Evolutionary conservation across 2,113 vertebrate genomes (phyloP), one percentile per base, ranked within the genome.

Genomic region (Petrocephalus zakoni): DNA sequence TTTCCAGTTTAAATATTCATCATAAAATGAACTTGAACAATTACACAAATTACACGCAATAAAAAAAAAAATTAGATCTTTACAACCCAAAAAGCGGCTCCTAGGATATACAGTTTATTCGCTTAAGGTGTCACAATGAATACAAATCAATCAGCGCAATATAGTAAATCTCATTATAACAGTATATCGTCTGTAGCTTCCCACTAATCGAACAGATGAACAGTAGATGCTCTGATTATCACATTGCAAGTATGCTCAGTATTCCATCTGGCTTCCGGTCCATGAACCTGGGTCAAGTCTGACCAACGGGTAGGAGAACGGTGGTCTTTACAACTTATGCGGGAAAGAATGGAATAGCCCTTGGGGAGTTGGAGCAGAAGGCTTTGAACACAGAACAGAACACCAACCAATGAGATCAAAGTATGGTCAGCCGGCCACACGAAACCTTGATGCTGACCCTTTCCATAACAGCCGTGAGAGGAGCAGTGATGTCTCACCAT

Each of bases 1-100:
- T 34, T 88, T 61, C 93, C 93, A 94, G 94, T 94, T 94, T 91
- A 89, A 88, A 89, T 89, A 91, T 91, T 89, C 58, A 75, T 72
- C 56, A 58, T 90, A 92, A 90, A 87, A 91, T 90, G 85, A 89
- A 88, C 90, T 92, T 91, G 49, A 93, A 88, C 88, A 92, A 90
- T 88, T 88, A 86, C 92, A 91, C 94, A 94, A 91, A 87, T 78
- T 72, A 94, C 89, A 85, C 34, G 13, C 8, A 86, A 22, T 58
- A 89, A 90, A 56, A 92, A 91, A n/a, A n/a, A 90, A 92, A 91
- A 91, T 68, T 90, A 85, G 89, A 85, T 85, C 91, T 89, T 90
- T 91, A 90, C 86, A 90, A 91, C 93, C 88, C 58, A 89, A 75
- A 85, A 85, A 88, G 87, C 93, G 89, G 90, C 42, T 93, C 87